Conservation (phyloP, 2,888 invertebrate genomes). For the Callinectes sapidus region DNA sequence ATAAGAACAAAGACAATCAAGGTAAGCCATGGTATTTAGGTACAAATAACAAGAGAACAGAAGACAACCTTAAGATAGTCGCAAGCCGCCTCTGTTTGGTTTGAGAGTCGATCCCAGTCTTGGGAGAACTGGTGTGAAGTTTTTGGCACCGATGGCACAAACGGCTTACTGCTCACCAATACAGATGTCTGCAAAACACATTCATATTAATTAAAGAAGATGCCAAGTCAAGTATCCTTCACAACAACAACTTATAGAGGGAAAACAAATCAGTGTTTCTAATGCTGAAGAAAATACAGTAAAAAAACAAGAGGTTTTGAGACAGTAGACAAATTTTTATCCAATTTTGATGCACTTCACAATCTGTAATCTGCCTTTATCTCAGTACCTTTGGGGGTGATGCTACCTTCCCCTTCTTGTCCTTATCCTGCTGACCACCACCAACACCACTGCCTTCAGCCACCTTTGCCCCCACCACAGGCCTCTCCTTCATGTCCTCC, state of each 20-base stretch:
- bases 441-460: not conserved
- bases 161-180: not conserved
- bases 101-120: slow-evolving; percentile 52
- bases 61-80: slow-evolving; percentile 54
- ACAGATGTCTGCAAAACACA: not conserved
- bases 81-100: not conserved
- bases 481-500: slow-evolving; percentile 31
- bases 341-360: not conserved
- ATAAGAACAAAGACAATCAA: not conserved
- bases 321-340: not conserved
- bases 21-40: not conserved
- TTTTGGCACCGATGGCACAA: slow-evolving; percentile 46
- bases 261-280: not conserved
- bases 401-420: not conserved
- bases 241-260: too few relatives aligned
- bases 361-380: not conserved
- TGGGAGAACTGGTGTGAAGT: slow-evolving; percentile 63
- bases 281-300: not conserved
- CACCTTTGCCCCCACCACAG: not conserved
- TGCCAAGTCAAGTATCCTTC: too few relatives aligned
- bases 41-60: not conserved
- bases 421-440: not conserved
- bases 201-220: not conserved
- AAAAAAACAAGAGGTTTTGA: not conserved
- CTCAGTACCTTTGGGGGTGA: not conserved